Evolutionary conservation across 2,797 vertebrate species (phyloP).

Genomic region (Antrozous pallidus): DNA sequence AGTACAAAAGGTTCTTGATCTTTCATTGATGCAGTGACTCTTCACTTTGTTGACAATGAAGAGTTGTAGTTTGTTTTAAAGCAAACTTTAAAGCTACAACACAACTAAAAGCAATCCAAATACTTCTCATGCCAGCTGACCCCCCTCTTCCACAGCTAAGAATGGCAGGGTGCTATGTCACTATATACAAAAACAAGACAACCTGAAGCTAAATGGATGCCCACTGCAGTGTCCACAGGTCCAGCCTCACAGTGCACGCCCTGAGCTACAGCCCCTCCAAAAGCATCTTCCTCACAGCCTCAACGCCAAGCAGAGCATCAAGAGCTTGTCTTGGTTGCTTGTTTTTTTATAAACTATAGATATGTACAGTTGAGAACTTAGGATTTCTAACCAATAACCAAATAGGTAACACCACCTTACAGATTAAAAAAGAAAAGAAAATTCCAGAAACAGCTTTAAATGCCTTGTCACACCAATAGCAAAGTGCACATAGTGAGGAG

Average conservation of each 20-base stretch:
- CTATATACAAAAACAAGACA: constrained; percentile 86
- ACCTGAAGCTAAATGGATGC: constrained; percentile 84
- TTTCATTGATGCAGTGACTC: constrained; percentile 83
- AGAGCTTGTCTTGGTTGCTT: too few species aligned
- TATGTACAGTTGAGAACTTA: too few species aligned
- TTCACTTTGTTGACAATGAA: constrained; percentile 82
- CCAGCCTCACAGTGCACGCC: too few species aligned
- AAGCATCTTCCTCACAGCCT: constrained; percentile 76
- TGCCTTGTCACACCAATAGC: constrained; percentile 90
- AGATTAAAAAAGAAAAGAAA: constrained; percentile 84
- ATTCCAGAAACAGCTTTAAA: constrained; percentile 89
- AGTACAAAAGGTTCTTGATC: constrained; percentile 88
- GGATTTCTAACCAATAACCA: too few species aligned
- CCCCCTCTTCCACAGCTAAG: too few species aligned
- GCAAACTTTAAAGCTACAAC: constrained; percentile 84
- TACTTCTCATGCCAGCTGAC: too few species aligned
- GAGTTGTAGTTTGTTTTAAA: constrained; percentile 81
- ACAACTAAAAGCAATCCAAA: constrained; percentile 84
- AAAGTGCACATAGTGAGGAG: too few species aligned
- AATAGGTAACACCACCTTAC: too few species aligned
- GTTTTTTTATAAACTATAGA: too few species aligned
- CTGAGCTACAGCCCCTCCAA: too few species aligned
- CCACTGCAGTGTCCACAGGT: too few species aligned
- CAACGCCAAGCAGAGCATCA: constrained; percentile 81
- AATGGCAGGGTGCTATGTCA: constrained; percentile 86